Base-by-base conservation (phyloP, 2,888 invertebrate genomes). In the Pollenia griseotomentosa region DNA sequence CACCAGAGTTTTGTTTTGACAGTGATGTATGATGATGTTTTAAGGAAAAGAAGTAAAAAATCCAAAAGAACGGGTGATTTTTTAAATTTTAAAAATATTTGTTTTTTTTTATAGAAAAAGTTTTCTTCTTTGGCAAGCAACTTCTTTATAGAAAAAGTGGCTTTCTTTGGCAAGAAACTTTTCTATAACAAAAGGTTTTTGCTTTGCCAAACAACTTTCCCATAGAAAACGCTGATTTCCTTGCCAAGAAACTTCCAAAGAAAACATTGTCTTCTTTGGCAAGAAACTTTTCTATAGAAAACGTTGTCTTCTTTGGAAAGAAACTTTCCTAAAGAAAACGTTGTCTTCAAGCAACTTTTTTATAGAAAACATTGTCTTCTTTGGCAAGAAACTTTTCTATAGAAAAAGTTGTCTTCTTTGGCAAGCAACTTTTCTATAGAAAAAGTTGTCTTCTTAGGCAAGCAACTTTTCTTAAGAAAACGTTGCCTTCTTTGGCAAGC, bases 1-100 rank as follows among this genome's bases (percentile, higher is more conserved):
- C 84, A 84, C 84, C 61, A 55, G 83, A 83, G 83, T 83, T 83
- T 77, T 81, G 68, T 78, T 87, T 87, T 84, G 87, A 87, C 87
- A 87, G 55, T 87, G 87, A 87, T 87, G 87, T 78, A 87, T 87
- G 87, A 87, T 87, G 83, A 84, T 87, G 83, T 61, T 77, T 11
- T 51, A 23, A 12, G 53, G n/a, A 74, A 65, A 77, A 40, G 53
- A 42, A 59, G 7, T 1, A 23, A 80, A 51, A 33, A 33, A 61
- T 9, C 44, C 51, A 59, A 51, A n/a, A 16, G 12, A 53, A 14
- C 40, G 81, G 73, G 81, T 73, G 63, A 53, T 9, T 7, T 6
- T 11, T 59, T 59, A 10, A 57, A 33, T 42, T n/a, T 33, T 33
- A 33, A 33, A 33, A 33, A 5, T 6, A 0, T 33, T 0, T 0